Evolutionary conservation across 2,113 vertebrate species (phyloP), one percentile per base, ranked within the genome.

Genomic region (Varanus salvator): DNA sequence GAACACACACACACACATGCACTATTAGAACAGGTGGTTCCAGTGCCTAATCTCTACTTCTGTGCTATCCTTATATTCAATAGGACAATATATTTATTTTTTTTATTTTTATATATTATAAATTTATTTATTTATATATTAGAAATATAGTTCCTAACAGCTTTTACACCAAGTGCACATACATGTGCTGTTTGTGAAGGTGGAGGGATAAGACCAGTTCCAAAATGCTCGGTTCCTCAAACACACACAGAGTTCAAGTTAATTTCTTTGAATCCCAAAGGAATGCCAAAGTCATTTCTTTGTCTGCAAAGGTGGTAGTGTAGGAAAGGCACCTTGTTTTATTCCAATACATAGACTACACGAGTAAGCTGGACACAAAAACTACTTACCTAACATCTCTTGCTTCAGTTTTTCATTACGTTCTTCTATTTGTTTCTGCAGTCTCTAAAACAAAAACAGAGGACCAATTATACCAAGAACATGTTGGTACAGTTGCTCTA

Each of bases 321-420:
- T 81, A 57, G 57, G n/a, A 81, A 60, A 81, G 31, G 12, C 91
- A 84, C 71, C 64, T 44, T 76, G 86, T 52, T 92, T 87, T 4
- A 78, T 38, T 83, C 19, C 0, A 80, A 75, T 25, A 34, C 23
- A 19, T 29, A 31, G 48, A n/a, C 66, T 68, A 80, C 27, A 8
- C 77, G 72, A 71, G 21, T 11, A 89, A 90, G 38, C 34, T 90
- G 50, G 2, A 75, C 21, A 29, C 2, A 69, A 57, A 78, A 0
- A 0, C 25, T 85, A 95, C 98, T 93, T 97, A 99, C 99, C 96
- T 81, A 99, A 94, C 99, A 99, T 99, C 94, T 99, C 99, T 93
- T 98, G 98, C 95, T 99, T 99, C 90, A 99, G 91, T 92, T 97
- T 98, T 96, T 99, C 99, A 86, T 99, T 99, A 75, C 98, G 97